Percentiles rank a stretch among this genome's conserved stretches.
phyloP scores from a whole-genome alignment of 2,113 vertebrate species.

The Arothron firmamentum region DNA sequence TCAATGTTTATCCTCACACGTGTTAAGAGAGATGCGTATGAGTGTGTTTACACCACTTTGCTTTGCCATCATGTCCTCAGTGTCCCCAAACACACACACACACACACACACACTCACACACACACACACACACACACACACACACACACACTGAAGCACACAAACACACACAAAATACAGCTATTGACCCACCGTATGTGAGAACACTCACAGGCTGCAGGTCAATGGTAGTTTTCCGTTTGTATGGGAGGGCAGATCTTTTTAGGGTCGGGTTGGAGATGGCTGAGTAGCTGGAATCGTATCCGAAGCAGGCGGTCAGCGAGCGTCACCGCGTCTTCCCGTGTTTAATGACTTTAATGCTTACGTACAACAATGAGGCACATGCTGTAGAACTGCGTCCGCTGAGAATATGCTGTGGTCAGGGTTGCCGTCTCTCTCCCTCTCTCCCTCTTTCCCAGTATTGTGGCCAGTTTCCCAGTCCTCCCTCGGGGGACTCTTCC shows the following conservation, averaged over 20 bases:
- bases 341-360: slow-evolving; percentile 41
- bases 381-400: slow-evolving; percentile 43
- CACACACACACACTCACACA: slow-evolving; percentile 39
- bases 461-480: slow-evolving; percentile 66
- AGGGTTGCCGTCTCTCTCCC: slow-evolving; percentile 17
- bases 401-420: slow-evolving; percentile 42
- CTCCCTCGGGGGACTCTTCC: slow-evolving; percentile 50
- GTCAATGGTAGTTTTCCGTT: slow-evolving; percentile 55
- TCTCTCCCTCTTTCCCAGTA: slow-evolving; percentile 1
- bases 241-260: slow-evolving; percentile 18
- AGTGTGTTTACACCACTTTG: slow-evolving; percentile 54
- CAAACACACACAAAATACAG: slow-evolving; percentile 7
- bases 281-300: slow-evolving; percentile 36
- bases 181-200: slow-evolving; percentile 18
- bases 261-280: neutral
- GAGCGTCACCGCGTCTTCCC: slow-evolving; percentile 61
- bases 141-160: slow-evolving; percentile 34
- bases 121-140: slow-evolving; percentile 48
- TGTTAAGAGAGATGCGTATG: slow-evolving; percentile 43
- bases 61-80: slow-evolving; percentile 66
- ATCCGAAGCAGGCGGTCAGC: slow-evolving; percentile 49
- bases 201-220: slow-evolving; percentile 21
- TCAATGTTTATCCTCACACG: slow-evolving; percentile 64
- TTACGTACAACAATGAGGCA: slow-evolving; percentile 30
- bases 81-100: slow-evolving; percentile 65